A percentile compares a stretch with the other conserved stretches of the same genome.
Evolutionary conservation across 2,888 invertebrate species (phyloP).

Genomic region (Holacanthella duospinosa): DNA sequence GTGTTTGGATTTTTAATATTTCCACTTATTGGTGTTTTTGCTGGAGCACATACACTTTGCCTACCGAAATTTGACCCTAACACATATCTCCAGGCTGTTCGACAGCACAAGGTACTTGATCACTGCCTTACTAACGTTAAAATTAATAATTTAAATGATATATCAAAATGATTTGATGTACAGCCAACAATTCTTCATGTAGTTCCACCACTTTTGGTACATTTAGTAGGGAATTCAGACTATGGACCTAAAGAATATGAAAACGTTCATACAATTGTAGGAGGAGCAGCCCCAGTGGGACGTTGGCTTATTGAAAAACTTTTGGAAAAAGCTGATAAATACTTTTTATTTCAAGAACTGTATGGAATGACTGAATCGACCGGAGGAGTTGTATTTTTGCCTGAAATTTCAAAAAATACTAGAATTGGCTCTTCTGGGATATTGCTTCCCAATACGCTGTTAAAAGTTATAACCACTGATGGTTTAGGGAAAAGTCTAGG

Average conservation of each 20-base stretch:
- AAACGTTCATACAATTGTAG: neutral
- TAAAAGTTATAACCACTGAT: constrained; percentile 52
- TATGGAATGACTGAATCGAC: constrained; percentile 44
- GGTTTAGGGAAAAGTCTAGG: constrained; percentile 49
- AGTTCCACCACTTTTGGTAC: neutral
- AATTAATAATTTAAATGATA: too few relatives aligned
- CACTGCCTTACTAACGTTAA: too few relatives aligned
- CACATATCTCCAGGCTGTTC: constrained; percentile 23
- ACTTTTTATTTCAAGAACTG: constrained; percentile 17
- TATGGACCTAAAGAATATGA: neutral
- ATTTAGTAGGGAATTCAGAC: neutral
- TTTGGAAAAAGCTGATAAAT: constrained; percentile 13
- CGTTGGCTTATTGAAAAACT: constrained; percentile 47
- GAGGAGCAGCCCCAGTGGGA: constrained; percentile 53
- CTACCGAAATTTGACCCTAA: constrained; percentile 28
- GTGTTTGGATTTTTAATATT: constrained; percentile 21
- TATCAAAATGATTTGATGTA: too few relatives aligned
- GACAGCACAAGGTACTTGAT: constrained; percentile 22
- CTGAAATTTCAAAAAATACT: constrained; percentile 38
- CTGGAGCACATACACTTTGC: constrained; percentile 24
- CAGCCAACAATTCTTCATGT: neutral
- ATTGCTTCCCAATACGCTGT: constrained; percentile 46
- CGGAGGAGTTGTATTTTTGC: constrained; percentile 1
- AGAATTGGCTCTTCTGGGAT: constrained; percentile 44
- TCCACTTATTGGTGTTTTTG: constrained; percentile 14